Base-by-base conservation (phyloP, 2,888 invertebrate species). In the Catocala nupta region DNA sequence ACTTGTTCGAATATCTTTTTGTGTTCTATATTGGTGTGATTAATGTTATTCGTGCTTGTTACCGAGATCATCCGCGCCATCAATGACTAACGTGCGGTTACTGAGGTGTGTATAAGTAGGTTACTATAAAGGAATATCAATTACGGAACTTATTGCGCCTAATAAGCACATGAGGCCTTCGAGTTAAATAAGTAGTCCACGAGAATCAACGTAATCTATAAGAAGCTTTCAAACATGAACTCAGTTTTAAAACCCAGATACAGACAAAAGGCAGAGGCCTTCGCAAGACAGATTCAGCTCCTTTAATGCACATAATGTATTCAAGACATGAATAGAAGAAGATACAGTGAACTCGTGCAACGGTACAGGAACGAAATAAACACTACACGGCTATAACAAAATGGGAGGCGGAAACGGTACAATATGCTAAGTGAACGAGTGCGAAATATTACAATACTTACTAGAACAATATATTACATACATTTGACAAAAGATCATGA, bases 31-130 rank as follows among this genome's bases (percentile, higher is more conserved):
- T 57, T 67, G 52, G 50, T 12, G 51, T 75, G 63, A 73, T 69
- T 69, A 62, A 73, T 69, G 65, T 64, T 59, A 52, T 57, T 49
- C 56, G 12, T 80, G 77, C 77, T 75, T 77, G 57, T 69, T 78
- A 68, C 54, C 63, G 59, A 59, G 66, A 77, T 75, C 64, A 71
- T 70, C 71, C 57, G 68, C 60, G 62, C 63, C 42, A 51, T 43
- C 56, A 50, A 70, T 81, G 79, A 77, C 73, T 79, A 79, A 75
- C 71, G 57, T 78, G 84, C 67, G 83, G 84, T 82, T 70, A 69
- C 54, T 1, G 51, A 59, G 69, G 81, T 69, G 79, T 70, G 72
- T 71, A 67, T 70, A 71, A 72, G 51, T 73, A 70, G 65, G 71
- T 70, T 64, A 55, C 67, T 54, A 45, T 62, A 65, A 13, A 71